Percentiles rank a stretch among this genome's conserved stretches.
Evolutionary conservation across 2,113 vertebrate species (phyloP).

Genomic region (Etheostoma spectabile): DNA sequence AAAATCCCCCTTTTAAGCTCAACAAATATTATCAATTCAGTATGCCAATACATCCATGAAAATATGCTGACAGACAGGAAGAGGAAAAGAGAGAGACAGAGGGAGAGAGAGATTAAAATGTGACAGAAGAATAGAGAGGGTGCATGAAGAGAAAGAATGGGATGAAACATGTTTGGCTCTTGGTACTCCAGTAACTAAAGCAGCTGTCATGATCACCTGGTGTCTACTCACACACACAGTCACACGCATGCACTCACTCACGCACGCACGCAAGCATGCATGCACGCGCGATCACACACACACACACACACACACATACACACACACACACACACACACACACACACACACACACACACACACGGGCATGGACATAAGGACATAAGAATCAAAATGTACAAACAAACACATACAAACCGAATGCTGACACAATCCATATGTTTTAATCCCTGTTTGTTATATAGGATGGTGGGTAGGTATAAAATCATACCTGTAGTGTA

Average conservation of each 20-base stretch:
- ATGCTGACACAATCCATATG: slow-evolving; percentile 16
- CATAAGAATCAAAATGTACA: slow-evolving; percentile 23
- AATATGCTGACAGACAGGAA: slow-evolving; percentile 57
- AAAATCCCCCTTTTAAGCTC: slow-evolving; percentile 56
- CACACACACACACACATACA: not conserved
- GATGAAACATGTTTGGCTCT: slow-evolving; percentile 45
- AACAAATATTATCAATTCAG: slow-evolving; percentile 66
- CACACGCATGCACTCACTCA: slow-evolving; percentile 14
- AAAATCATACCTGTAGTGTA: not conserved
- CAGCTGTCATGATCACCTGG: slow-evolving; percentile 56
- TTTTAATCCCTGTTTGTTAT: slow-evolving; percentile 26
- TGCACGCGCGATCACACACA: too few species aligned
- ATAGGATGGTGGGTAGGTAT: slow-evolving; percentile 12
- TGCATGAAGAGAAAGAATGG: slow-evolving; percentile 32
- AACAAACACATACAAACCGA: slow-evolving; percentile 22
- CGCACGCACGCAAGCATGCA: not conserved
- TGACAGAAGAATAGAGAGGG: slow-evolving; percentile 28
- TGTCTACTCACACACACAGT: slow-evolving; percentile 18
- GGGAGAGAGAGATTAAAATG: slow-evolving; percentile 42
- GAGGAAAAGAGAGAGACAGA: slow-evolving; percentile 26
- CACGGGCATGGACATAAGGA: slow-evolving; percentile 10
- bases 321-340: not conserved
- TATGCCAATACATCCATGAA: slow-evolving; percentile 40
- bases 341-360: not conserved
- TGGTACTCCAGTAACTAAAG: slow-evolving; percentile 40